phyloP scores from a whole-genome alignment of 2,888 invertebrate species.

The Drymonia ruficornis region DNA sequence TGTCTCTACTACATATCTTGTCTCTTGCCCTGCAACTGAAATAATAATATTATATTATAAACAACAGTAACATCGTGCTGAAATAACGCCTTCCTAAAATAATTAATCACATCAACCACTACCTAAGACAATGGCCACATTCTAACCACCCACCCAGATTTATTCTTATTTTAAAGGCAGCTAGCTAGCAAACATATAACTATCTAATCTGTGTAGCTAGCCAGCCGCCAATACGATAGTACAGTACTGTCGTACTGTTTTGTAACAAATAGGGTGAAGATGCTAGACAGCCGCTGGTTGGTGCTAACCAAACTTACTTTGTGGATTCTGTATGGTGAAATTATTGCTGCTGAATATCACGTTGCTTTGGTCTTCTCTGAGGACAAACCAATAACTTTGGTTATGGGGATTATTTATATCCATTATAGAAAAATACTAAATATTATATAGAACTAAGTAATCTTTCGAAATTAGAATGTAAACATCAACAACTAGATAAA shows the following conservation, averaged over 20 bases:
- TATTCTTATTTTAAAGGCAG: too few relatives aligned
- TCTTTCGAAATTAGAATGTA: slow-evolving; percentile 8
- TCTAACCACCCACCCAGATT: too few relatives aligned
- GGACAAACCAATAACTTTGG: slow-evolving; percentile 77
- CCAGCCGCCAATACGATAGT: not conserved
- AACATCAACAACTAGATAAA: slow-evolving; percentile 9
- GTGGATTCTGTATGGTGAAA: slow-evolving; percentile 68
- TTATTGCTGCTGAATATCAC: slow-evolving; percentile 75
- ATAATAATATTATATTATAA: too few relatives aligned
- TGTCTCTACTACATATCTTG: slow-evolving; percentile 62
- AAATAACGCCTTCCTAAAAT: not conserved
- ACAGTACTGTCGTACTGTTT: too few relatives aligned
- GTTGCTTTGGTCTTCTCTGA: slow-evolving; percentile 76
- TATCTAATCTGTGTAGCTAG: too few relatives aligned
- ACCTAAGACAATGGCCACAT: not conserved
- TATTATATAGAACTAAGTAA: not conserved
- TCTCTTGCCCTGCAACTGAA: slow-evolving; percentile 63
- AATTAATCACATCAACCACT: not conserved
- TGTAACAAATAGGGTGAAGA: not conserved
- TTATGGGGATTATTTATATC: slow-evolving; percentile 66
- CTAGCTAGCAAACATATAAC: too few relatives aligned
- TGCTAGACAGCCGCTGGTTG: not conserved
- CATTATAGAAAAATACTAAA: slow-evolving; percentile 40
- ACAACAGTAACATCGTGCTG: not conserved
- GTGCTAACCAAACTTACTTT: slow-evolving; percentile 51